Percentiles rank a stretch among this genome's conserved stretches.
Evolutionary conservation across 2,797 vertebrate species (phyloP).

Genomic region (Aselliscus stoliczkanus): DNA sequence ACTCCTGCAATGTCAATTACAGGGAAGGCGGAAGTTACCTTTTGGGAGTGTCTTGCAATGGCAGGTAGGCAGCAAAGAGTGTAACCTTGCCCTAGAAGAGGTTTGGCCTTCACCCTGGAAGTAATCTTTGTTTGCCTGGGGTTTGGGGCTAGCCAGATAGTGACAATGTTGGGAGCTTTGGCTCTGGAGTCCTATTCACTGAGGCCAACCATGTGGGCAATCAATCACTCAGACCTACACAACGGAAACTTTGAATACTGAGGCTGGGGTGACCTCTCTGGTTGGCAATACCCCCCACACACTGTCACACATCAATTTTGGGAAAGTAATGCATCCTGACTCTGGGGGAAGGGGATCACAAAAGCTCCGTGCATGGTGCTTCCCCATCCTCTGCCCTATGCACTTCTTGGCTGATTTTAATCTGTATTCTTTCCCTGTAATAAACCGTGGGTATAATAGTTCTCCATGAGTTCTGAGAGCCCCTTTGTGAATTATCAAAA

Average conservation of each 20-base stretch:
- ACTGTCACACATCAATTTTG: not conserved
- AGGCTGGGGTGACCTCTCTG: not conserved
- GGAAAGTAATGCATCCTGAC: not conserved
- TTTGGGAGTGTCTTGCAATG: not conserved
- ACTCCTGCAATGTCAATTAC: not conserved
- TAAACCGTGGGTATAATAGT: not conserved
- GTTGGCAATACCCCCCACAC: not conserved
- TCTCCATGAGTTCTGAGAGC: not conserved
- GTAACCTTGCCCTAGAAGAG: not conserved
- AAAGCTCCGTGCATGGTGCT: not conserved
- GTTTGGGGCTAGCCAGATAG: not conserved
- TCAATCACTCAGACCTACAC: not conserved
- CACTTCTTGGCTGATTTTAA: not conserved
- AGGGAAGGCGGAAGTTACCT: not conserved
- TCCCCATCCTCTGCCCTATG: not conserved
- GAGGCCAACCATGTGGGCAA: not conserved
- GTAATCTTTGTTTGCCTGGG: not conserved
- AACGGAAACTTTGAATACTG: not conserved
- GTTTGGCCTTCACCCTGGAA: not conserved
- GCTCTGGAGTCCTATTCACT: not conserved
- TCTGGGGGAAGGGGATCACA: too few species aligned
- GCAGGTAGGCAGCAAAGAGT: not conserved
- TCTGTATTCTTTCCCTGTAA: not conserved
- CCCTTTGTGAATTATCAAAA: not conserved
- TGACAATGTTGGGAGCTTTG: not conserved